These are phyloP conservation scores for Agrypnus murinus DNA, from an alignment of 2,888 invertebrate species.

Conservation along the genomic window DNA sequence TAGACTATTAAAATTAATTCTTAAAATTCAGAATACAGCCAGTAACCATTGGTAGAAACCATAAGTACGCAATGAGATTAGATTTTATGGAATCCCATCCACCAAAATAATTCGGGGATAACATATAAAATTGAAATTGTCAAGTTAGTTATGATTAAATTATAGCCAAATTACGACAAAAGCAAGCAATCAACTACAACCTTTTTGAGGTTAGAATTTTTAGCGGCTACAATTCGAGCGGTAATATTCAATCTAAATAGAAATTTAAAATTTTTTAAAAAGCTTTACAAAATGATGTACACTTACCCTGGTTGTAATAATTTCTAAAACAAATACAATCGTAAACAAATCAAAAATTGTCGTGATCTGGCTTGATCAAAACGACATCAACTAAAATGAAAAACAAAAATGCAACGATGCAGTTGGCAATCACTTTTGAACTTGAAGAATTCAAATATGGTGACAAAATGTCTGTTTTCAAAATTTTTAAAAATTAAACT, in stretches of 20 bases:
- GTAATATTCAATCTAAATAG: neutral
- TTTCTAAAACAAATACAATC: conserved; percentile 29
- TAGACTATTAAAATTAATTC: neutral
- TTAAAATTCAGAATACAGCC: neutral
- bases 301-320: conserved; percentile 31
- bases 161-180: neutral
- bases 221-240: neutral
- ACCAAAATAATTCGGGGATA: neutral
- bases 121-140: conserved; percentile 10
- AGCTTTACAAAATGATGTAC: neutral
- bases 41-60: neutral
- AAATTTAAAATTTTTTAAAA: neutral
- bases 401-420: conserved; percentile 16
- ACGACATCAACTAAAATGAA: conserved; percentile 12
- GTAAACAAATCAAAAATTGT: conserved; percentile 35
- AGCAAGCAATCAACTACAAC: neutral
- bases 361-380: conserved; percentile 7
- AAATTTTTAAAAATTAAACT: too few species aligned
- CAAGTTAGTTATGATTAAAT: neutral
- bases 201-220: conserved; percentile 18
- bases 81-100: too few species aligned
- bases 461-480: too few species aligned
- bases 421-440: conserved; percentile 20
- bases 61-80: too few species aligned
- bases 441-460: too few species aligned